These are phyloP conservation scores for Diaphora mendica DNA, from an alignment of 2,888 invertebrate species.

Conservation along the genomic window DNA sequence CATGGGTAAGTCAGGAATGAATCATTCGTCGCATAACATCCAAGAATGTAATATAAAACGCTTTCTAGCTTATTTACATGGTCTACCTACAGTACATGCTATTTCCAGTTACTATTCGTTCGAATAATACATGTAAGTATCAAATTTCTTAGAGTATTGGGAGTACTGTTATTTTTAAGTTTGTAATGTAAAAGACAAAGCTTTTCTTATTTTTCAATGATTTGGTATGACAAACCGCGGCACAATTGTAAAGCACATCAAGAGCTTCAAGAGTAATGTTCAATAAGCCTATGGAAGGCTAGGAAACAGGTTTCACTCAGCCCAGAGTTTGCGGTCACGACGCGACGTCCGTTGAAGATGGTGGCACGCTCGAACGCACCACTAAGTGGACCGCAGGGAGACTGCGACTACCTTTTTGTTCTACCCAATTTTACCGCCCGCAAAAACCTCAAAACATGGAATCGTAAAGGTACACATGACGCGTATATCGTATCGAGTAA, in stretches of 20 bases:
- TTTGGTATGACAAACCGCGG: constrained; percentile 36
- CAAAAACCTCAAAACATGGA: constrained; percentile 64
- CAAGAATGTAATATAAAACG: constrained; percentile 40
- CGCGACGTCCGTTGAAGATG: constrained; percentile 66
- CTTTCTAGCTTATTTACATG: constrained; percentile 20
- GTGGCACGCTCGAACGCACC: constrained; percentile 71
- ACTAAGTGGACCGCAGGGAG: constrained; percentile 73
- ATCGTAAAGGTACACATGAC: constrained; percentile 52
- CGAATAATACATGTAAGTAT: constrained; percentile 28
- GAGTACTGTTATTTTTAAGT: no score
- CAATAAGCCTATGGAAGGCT: constrained; percentile 53
- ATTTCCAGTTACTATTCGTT: constrained; percentile 8
- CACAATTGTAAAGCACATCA: constrained; percentile 41
- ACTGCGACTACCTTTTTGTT: constrained; percentile 42
- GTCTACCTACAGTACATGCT: background rate
- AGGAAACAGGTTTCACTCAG: constrained; percentile 75
- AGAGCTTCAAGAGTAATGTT: constrained; percentile 44
- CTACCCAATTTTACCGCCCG: constrained; percentile 49
- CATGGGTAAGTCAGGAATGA: constrained; percentile 58
- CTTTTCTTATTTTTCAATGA: constrained; percentile 26
- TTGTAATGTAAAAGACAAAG: no score
- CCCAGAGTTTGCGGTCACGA: constrained; percentile 77
- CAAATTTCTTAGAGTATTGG: constrained; percentile 30
- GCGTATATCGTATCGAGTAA: constrained; percentile 65
- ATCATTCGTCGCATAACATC: constrained; percentile 52